Conservation (phyloP, 35 echinoderm and acorn worm species). For the Ophiothrix spiculata region DNA sequence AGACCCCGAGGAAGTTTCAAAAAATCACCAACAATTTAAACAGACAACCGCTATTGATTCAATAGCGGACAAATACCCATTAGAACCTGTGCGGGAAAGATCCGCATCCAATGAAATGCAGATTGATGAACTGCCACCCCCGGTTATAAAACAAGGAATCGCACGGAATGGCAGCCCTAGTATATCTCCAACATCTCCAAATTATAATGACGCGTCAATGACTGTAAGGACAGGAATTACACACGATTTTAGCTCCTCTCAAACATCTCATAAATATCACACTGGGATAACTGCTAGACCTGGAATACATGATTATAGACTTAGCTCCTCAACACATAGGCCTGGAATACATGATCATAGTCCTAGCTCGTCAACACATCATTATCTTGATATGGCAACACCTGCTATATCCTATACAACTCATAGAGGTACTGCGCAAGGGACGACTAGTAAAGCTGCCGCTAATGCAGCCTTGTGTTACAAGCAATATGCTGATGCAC, state of each 20-base stretch:
- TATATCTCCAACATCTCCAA: too few relatives aligned
- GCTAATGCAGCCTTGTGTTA: neutral
- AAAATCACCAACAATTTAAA: neutral
- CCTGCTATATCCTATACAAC: neutral
- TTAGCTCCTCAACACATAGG: too few relatives aligned
- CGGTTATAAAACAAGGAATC: too few relatives aligned
- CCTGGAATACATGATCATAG: constrained; percentile 17
- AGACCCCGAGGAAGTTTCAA: neutral
- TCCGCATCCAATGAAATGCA: neutral
- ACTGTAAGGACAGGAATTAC: too few relatives aligned
- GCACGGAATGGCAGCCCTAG: too few relatives aligned
- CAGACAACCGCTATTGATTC: neutral
- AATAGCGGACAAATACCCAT: neutral
- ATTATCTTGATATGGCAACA: neutral
- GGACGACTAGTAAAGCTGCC: neutral
- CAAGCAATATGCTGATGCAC: neutral
- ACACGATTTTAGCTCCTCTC: too few relatives aligned
- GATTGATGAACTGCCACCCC: too few relatives aligned
- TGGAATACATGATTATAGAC: too few relatives aligned
- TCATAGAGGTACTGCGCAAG: neutral
- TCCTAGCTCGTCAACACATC: too few relatives aligned
- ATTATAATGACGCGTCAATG: too few relatives aligned
- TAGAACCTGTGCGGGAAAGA: neutral
- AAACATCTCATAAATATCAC: too few relatives aligned
- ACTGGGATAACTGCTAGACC: neutral